Percentiles rank a stretch among this genome's conserved stretches.
Evolutionary conservation across 2,888 invertebrate species (phyloP).

Genomic region (Andrena praecox): DNA sequence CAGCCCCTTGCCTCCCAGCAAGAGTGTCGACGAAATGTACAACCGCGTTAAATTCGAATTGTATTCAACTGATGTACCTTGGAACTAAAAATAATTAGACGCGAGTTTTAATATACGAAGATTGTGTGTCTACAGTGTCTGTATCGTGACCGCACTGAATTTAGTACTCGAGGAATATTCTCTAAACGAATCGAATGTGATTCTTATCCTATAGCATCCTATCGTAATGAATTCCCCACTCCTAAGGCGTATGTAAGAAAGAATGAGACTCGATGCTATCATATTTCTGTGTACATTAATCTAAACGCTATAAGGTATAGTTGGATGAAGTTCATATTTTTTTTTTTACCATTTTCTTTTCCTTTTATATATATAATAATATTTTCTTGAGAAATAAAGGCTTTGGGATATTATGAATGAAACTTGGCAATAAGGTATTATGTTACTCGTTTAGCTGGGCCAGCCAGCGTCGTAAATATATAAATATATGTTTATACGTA

Average conservation of each 20-base stretch:
- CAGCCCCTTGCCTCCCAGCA: not conserved
- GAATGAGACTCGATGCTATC: constrained; percentile 60
- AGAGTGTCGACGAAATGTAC: constrained; percentile 35
- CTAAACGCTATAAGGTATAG: constrained; percentile 62
- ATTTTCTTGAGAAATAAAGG: constrained; percentile 58
- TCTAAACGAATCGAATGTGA: constrained; percentile 48
- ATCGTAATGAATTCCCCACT: constrained; percentile 48
- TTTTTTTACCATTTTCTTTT: constrained; percentile 8
- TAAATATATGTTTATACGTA: constrained; percentile 73
- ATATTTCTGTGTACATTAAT: constrained; percentile 62
- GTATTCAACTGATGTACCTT: constrained; percentile 69
- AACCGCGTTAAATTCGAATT: constrained; percentile 45
- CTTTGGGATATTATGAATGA: constrained; percentile 68
- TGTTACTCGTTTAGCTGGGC: constrained; percentile 74
- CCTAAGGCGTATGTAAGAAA: constrained; percentile 47
- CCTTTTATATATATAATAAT: no score
- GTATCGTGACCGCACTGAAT: constrained; percentile 37
- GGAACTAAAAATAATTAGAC: constrained; percentile 72
- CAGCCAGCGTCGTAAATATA: constrained; percentile 78
- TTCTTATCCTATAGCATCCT: constrained; percentile 57
- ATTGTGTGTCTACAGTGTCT: constrained; percentile 28
- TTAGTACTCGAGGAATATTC: constrained; percentile 37
- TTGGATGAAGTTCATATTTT: constrained; percentile 49
- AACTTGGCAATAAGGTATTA: constrained; percentile 72
- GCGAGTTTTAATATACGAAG: constrained; percentile 52